Conservation (phyloP, 1,140 invertebrate species). For the Myzus persicae region DNA sequence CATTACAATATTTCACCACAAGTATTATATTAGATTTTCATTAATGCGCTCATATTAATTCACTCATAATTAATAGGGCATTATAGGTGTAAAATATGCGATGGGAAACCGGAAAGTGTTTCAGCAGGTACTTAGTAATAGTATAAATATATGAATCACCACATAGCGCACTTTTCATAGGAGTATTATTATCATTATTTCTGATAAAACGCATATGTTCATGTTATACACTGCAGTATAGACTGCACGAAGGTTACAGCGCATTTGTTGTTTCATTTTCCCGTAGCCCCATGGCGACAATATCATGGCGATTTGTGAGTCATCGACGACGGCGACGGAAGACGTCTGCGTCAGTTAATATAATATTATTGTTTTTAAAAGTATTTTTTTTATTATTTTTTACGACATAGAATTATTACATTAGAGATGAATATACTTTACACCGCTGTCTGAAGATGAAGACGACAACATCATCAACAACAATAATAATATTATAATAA, state of each 20-base stretch:
- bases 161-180: not conserved
- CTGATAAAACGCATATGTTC: not conserved
- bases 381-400: not conserved
- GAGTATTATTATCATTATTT: not conserved
- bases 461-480: not conserved
- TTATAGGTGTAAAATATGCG: not conserved
- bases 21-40: too few species aligned
- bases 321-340: not conserved
- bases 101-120: constrained; percentile 4
- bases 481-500: constrained; percentile 3
- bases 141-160: constrained; percentile 9
- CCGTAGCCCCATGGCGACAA: not conserved
- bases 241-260: not conserved
- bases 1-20: too few species aligned
- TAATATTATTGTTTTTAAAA: not conserved
- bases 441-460: not conserved
- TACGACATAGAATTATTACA: not conserved
- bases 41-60: not conserved
- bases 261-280: not conserved
- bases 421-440: not conserved
- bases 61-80: not conserved
- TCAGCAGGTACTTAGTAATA: not conserved
- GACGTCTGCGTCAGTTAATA: not conserved
- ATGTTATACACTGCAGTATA: not conserved
- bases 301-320: not conserved